A percentile compares a stretch with the other conserved stretches of the same genome.
Conservation (phyloP, 2,888 invertebrate genomes). For the Hymenopus coronatus region DNA sequence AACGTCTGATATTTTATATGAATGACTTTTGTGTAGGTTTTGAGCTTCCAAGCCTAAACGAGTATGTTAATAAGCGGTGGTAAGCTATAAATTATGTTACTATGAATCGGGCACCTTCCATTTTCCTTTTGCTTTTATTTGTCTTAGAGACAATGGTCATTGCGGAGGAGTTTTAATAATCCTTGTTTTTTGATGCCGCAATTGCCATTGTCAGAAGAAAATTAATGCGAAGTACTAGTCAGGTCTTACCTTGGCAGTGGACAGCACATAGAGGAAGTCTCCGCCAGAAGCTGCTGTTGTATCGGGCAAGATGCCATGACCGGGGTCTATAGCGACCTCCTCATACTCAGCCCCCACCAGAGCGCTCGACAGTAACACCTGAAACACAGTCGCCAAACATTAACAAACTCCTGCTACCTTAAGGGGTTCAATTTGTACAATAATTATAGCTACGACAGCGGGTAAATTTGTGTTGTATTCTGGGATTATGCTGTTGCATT, state of each 20-base stretch:
- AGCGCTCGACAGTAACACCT: constrained; percentile 66
- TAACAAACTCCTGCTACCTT: neutral
- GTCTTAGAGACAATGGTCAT: neutral
- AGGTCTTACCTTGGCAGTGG: constrained; percentile 62
- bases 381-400: constrained; percentile 42
- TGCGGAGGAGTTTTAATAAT: neutral
- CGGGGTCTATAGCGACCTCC: constrained; percentile 76
- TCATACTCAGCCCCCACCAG: constrained; percentile 78
- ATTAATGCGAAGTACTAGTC: neutral
- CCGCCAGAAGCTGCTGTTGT: constrained; percentile 80
- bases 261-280: constrained; percentile 82
- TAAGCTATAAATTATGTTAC: neutral
- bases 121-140: neutral
- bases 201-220: neutral
- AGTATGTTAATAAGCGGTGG: neutral
- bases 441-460: too few species aligned
- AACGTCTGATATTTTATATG: neutral
- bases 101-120: neutral
- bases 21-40: neutral
- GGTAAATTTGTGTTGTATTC: too few species aligned
- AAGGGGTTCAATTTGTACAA: too few species aligned
- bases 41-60: neutral
- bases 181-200: neutral
- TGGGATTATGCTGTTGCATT: too few species aligned
- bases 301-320: constrained; percentile 79